These are phyloP conservation scores for Balearica regulorum DNA, from an alignment of 2,797 vertebrate genomes.

Conservation along the genomic window DNA sequence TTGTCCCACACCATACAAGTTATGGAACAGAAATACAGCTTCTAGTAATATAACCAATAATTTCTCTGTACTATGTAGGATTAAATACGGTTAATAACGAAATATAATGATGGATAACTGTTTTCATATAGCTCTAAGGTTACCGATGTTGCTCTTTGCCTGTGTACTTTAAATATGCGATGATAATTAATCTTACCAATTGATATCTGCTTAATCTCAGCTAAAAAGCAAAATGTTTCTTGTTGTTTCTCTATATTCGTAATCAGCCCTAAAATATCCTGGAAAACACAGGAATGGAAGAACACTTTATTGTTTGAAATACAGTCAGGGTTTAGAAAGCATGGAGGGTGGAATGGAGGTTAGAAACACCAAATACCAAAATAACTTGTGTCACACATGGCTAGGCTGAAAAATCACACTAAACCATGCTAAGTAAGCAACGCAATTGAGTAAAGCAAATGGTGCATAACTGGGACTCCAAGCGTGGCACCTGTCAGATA, in stretches of 20 bases:
- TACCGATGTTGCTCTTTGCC: neutral
- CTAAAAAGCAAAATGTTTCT: neutral
- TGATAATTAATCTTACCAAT: neutral
- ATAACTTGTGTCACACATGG: neutral
- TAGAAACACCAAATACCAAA: neutral
- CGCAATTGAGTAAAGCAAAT: neutral
- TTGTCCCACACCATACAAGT: neutral
- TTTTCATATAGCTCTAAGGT: neutral
- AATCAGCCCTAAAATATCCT: neutral
- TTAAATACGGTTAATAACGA: neutral
- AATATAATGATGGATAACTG: neutral
- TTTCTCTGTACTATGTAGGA: neutral
- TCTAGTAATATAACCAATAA: neutral
- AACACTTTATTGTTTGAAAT: neutral
- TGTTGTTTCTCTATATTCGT: neutral
- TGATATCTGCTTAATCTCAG: neutral
- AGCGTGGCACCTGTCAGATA: neutral
- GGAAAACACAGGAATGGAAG: neutral
- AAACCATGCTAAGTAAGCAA: neutral
- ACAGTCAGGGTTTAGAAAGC: neutral
- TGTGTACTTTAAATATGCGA: neutral
- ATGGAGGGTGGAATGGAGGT: neutral
- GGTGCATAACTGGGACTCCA: neutral
- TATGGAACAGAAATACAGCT: neutral
- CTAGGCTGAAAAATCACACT: neutral